Conservation (phyloP, 2,888 invertebrate species). For the Mongoloraphidia duomilia region DNA sequence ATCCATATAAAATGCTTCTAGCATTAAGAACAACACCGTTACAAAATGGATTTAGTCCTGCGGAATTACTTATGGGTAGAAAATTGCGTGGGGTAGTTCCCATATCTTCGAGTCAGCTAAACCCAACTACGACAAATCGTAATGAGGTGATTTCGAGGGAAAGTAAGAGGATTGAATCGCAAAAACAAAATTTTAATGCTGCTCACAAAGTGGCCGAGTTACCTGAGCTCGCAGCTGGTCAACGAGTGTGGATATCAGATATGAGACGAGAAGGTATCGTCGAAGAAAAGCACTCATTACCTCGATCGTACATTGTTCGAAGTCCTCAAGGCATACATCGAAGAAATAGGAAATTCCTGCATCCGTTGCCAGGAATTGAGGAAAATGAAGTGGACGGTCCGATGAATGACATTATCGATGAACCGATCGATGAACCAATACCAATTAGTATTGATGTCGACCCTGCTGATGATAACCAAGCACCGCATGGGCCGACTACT, state of each 20-base stretch:
- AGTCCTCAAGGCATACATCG: constrained; percentile 4
- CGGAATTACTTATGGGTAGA: no score
- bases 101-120: constrained; percentile 3
- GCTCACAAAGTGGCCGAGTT: constrained; percentile 11
- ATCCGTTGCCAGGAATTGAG: constrained; percentile 1
- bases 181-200: constrained; percentile 12
- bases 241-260: constrained; percentile 17
- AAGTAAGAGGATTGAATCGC: constrained; percentile 6
- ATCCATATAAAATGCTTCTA: no score
- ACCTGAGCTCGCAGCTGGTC: constrained; percentile 8
- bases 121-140: constrained; percentile 1
- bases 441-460: no score
- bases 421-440: no score
- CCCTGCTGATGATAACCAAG: no score
- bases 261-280: constrained; percentile 10
- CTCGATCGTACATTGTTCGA: constrained; percentile 8
- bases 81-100: constrained; percentile 15
- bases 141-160: constrained; percentile 7
- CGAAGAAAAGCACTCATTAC: constrained; percentile 1
- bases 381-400: not conserved
- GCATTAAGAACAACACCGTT: no score
- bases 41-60: no score
- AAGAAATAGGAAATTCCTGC: constrained; percentile 1
- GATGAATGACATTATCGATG: no score
- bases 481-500: no score